phyloP scores from a whole-genome alignment of 2,888 invertebrate genomes.

The Trichopoda pennipes region DNA sequence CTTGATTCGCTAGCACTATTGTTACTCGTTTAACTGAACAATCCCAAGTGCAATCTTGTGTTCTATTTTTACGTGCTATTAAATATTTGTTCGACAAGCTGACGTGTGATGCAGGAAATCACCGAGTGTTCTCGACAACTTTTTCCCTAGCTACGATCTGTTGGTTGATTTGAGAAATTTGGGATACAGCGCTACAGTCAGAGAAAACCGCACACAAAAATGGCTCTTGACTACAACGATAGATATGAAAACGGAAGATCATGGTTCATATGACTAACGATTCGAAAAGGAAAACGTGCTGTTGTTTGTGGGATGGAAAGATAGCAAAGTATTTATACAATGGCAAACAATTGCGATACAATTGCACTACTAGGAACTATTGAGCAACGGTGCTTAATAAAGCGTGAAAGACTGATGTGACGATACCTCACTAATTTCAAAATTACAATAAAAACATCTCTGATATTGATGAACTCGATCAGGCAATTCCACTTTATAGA shows the following conservation, averaged over 20 bases:
- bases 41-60: neutral
- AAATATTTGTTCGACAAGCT: no score
- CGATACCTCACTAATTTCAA: neutral
- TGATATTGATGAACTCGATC: neutral
- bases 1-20: no score
- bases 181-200: neutral
- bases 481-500: slow-evolving; percentile 2
- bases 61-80: no score
- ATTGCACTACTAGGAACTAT: neutral
- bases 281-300: neutral
- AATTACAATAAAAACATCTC: neutral
- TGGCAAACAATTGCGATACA: neutral
- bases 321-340: slow-evolving; percentile 2
- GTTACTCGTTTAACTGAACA: neutral
- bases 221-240: neutral
- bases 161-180: neutral
- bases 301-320: neutral
- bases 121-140: no score
- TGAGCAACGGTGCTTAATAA: slow-evolving; percentile 4
- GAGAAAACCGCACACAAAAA: neutral
- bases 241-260: slow-evolving; percentile 7
- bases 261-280: neutral
- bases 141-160: neutral
- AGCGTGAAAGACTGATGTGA: slow-evolving; percentile 5
- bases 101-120: neutral